These are phyloP conservation scores for Cynopterus brachyotis DNA, from an alignment of 2,113 vertebrate genomes.

Conservation along the genomic window DNA sequence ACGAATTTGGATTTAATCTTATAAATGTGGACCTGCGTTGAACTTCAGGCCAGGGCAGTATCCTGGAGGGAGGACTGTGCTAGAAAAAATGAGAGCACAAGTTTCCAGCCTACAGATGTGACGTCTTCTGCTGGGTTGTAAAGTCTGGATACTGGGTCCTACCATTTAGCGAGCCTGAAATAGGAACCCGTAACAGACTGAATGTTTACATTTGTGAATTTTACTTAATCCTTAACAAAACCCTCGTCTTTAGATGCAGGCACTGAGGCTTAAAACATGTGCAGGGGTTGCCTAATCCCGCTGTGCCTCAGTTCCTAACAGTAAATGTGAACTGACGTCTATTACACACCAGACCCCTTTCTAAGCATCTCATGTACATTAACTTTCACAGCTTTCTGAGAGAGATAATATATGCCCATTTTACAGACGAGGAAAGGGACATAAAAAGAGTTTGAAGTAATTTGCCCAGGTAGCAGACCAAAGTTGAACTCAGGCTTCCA, in stretches of 20 bases:
- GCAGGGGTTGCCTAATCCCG: background rate
- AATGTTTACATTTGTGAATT: background rate
- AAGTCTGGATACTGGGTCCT: background rate
- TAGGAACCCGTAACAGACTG: background rate
- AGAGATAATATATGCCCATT: background rate
- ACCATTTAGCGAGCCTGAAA: background rate
- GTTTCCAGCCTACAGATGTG: background rate
- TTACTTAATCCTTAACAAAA: background rate
- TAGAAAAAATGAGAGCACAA: background rate
- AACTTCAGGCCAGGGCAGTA: background rate
- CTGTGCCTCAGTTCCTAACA: background rate
- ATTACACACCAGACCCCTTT: background rate
- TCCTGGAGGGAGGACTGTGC: background rate
- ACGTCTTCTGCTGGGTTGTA: background rate
- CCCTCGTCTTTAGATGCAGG: background rate
- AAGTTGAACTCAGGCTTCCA: background rate
- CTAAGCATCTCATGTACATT: background rate
- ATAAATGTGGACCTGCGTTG: fast-evolving
- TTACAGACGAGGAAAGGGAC: background rate
- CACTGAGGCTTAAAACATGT: background rate
- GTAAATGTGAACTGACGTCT: too few relatives aligned
- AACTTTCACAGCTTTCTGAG: background rate
- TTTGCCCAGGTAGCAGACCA: background rate
- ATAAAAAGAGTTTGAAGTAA: background rate
- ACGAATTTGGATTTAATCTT: background rate